Conservation (phyloP, 2,113 vertebrate genomes). For the Dolichotis patagonum region DNA sequence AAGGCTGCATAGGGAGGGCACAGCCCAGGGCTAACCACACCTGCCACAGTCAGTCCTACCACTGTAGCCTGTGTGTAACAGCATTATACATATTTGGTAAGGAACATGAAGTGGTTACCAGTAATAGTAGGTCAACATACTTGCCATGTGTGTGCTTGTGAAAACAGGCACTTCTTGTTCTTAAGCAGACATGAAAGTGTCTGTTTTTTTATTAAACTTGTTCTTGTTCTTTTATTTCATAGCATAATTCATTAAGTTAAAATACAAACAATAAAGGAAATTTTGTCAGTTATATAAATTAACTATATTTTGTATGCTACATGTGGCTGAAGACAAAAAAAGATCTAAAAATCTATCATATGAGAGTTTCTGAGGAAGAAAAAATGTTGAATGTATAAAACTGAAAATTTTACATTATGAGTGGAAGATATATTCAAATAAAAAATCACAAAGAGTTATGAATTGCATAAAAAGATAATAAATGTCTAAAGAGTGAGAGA, state of each 20-base stretch:
- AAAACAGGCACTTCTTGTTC: background rate
- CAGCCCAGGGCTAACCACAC: background rate
- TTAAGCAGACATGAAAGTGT: background rate
- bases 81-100: background rate
- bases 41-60: background rate
- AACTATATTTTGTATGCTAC: background rate
- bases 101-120: background rate
- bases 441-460: background rate
- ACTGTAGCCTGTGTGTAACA: no score
- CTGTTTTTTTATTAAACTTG: background rate
- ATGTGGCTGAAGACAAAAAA: background rate
- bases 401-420: background rate
- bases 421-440: background rate
- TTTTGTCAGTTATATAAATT: background rate
- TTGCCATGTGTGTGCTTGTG: background rate
- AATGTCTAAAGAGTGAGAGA: slow-evolving; percentile 12
- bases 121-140: background rate
- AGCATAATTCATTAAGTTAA: background rate
- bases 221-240: background rate
- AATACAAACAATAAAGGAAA: background rate
- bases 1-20: background rate
- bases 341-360: background rate
- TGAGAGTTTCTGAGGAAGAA: background rate
- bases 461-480: background rate
- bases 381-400: background rate